phyloP scores from a whole-genome alignment of 2,113 vertebrate species.

The Vanacampus margaritifer region DNA sequence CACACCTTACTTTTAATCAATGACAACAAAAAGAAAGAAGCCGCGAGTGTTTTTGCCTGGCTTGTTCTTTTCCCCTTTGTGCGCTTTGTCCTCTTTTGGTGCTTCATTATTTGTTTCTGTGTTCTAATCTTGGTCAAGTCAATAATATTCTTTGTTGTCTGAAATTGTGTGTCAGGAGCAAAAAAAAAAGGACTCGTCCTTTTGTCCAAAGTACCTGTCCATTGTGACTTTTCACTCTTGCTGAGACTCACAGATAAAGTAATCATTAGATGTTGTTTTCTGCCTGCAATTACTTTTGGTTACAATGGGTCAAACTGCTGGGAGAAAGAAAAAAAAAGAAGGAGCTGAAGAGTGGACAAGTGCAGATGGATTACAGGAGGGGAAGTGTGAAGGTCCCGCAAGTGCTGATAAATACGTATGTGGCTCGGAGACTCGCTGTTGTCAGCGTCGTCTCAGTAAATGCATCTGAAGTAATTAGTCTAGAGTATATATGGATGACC shows the following conservation, averaged over 20 bases:
- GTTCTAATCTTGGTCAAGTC: conserved; percentile 79
- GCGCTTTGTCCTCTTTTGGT: conserved; percentile 68
- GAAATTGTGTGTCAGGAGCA: conserved; percentile 75
- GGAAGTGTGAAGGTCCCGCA: conserved; percentile 62
- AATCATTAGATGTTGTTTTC: conserved; percentile 82
- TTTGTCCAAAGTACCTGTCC: conserved; percentile 76
- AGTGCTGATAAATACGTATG: conserved; percentile 71
- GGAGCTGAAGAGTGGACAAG: conserved; percentile 57
- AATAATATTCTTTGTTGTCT: conserved; percentile 83
- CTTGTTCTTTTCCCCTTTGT: conserved; percentile 65
- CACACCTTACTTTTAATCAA: conserved; percentile 73
- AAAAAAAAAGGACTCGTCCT: conserved; percentile 54
- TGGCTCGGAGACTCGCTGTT: conserved; percentile 54
- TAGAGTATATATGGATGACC: conserved; percentile 63
- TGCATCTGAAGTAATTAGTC: conserved; percentile 70
- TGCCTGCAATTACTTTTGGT: conserved; percentile 77
- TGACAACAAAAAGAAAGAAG: conserved; percentile 54
- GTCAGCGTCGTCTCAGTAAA: conserved; percentile 60
- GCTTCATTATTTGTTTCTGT: conserved; percentile 78
- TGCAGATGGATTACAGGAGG: conserved; percentile 66
- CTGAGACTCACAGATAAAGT: conserved; percentile 72
- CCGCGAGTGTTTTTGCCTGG: conserved; percentile 44
- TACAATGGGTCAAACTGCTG: conserved; percentile 69
- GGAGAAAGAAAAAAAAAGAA: conserved; percentile 49
- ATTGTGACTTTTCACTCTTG: conserved; percentile 70